Base-by-base conservation (phyloP, 1,140 invertebrate genomes). In the Philotrypesis tridentata region DNA sequence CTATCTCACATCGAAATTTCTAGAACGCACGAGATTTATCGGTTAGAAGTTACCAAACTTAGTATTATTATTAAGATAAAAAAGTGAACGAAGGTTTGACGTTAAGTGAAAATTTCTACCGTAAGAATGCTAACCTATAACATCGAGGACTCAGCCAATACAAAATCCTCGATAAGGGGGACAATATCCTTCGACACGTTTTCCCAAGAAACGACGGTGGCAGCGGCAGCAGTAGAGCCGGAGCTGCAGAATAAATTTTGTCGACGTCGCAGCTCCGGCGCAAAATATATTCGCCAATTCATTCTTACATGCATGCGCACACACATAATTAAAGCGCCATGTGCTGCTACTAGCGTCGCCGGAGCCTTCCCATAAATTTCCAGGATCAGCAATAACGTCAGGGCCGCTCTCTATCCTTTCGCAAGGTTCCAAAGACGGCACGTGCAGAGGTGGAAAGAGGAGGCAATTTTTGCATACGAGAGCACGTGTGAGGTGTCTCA, bases 281-380 rank as follows among this genome's bases (percentile, higher is more conserved):
- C 90, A 90, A 91, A 91, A 91, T 79, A 79, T 90, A 91, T 90
- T 90, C 87, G 85, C 85, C 88, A 88, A 91, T 91, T 90, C 87
- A 89, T 91, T 90, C 67, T 79, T 79, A 79, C 77, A 60, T 11
- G 29, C 85, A 84, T 81, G 80, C 86, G 84, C 85, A 80, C 77
- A 81, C 84, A 89, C 89, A 91, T 90, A 91, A 91, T 91, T 91
- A 91, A 91, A 91, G 90, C 89, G 82, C 90, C 90, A 90, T 87
- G 89, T 90, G 90, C 78, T 14, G 7, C 25, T 31, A 21, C 63
- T 29, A 25, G 23, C 23, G 43, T 37, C 89, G 89, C 87, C 83
- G 84, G 87, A 89, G 89, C 86, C 83, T 74, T n/a, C 70, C 87
- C 85, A 90, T 91, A 91, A 91, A 91, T 91, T 89, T 89, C 86